Evolutionary conservation across 2,113 vertebrate genomes (phyloP).

Genomic region (Pungitius pungitius): DNA sequence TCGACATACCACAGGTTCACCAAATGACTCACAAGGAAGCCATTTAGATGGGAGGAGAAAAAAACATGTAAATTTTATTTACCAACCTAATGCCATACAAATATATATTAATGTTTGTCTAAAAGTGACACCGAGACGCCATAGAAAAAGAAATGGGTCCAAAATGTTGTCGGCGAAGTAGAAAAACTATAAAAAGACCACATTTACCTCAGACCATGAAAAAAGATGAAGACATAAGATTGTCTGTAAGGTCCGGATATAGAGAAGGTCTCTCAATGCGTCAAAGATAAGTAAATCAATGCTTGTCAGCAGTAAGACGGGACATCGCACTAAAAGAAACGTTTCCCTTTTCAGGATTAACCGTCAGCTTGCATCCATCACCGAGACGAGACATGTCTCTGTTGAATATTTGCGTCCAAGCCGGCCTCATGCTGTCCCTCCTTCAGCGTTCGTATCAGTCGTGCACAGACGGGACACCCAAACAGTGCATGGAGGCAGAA

Average conservation of each 20-base stretch:
- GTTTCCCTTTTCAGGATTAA: slow-evolving; percentile 25
- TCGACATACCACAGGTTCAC: background rate
- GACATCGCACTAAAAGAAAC: background rate
- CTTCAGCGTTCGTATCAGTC: slow-evolving; percentile 22
- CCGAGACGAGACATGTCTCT: slow-evolving; percentile 49
- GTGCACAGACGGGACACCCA: slow-evolving; percentile 59
- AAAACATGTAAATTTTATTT: background rate
- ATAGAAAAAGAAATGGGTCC: no score
- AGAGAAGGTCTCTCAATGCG: background rate
- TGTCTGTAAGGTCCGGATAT: background rate
- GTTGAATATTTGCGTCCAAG: slow-evolving; percentile 13
- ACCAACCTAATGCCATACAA: background rate
- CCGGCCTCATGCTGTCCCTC: slow-evolving; percentile 47
- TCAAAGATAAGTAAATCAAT: background rate
- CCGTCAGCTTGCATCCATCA: background rate
- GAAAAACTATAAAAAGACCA: background rate
- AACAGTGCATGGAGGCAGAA: slow-evolving; percentile 69
- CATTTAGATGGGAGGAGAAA: background rate
- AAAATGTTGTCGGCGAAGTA: background rate
- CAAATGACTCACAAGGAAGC: background rate
- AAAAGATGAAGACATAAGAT: background rate
- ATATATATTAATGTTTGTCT: background rate
- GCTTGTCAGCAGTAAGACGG: background rate
- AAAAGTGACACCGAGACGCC: background rate
- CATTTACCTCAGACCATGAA: background rate